These are phyloP conservation scores for Pyrocephalus nanus DNA, from an alignment of 2,797 vertebrate species.

Conservation along the genomic window DNA sequence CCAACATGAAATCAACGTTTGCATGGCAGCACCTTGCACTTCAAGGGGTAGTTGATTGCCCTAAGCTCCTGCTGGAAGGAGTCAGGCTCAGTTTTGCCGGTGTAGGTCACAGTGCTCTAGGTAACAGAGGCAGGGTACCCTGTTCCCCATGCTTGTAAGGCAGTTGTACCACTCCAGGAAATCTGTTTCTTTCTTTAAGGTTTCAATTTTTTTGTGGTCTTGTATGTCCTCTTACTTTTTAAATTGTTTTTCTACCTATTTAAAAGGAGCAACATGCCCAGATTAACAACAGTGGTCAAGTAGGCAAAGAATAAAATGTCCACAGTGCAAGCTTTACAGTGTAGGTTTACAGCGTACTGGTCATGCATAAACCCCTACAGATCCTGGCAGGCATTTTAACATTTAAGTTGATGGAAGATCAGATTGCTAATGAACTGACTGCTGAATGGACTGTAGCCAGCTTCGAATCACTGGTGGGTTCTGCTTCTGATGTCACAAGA, in stretches of 20 bases:
- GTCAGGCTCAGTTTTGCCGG: slow-evolving; percentile 5
- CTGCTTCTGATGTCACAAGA: slow-evolving; percentile 13
- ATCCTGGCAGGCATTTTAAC: slow-evolving; percentile 55
- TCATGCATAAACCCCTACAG: slow-evolving; percentile 63
- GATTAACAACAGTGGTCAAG: slow-evolving; percentile 9
- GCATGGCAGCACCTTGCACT: not conserved
- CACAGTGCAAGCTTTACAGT: slow-evolving; percentile 47
- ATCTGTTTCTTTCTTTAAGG: not conserved
- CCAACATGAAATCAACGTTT: not conserved
- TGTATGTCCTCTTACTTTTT: slow-evolving; percentile 15
- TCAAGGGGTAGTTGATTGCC: not conserved
- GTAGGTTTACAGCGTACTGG: slow-evolving; percentile 39
- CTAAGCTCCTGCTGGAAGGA: not conserved
- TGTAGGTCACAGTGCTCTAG: slow-evolving; percentile 54
- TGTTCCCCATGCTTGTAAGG: slow-evolving; percentile 12
- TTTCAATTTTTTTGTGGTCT: not conserved
- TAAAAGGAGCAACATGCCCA: slow-evolving; percentile 56
- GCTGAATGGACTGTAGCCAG: slow-evolving; percentile 52
- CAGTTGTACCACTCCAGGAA: not conserved
- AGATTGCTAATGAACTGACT: slow-evolving; percentile 31
- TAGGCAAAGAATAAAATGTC: slow-evolving; percentile 25
- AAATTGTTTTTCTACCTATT: slow-evolving; percentile 44
- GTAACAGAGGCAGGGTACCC: slow-evolving; percentile 37
- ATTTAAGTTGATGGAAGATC: slow-evolving; percentile 26
- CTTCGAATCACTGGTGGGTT: slow-evolving; percentile 22